Base-by-base conservation (phyloP, 2,113 vertebrate genomes). In the Dromaius novaehollandiae region DNA sequence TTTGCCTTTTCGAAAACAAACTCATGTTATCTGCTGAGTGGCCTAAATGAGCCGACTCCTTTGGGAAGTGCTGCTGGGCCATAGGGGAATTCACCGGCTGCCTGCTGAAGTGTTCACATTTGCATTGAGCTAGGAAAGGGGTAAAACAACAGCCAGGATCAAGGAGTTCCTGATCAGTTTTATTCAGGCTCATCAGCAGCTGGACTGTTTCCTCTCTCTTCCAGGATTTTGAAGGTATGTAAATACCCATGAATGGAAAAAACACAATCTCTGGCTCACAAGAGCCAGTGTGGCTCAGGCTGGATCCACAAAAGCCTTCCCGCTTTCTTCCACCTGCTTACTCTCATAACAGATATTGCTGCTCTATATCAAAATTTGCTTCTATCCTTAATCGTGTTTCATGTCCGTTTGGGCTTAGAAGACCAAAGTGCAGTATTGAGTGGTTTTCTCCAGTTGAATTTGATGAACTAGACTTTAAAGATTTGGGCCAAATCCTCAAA, bases 1-100 rank as follows among this genome's bases (percentile, higher is more conserved):
- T 96, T 95, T 97, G 96, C 94, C 92, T 95, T 83, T 44, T 80
- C 1, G 7, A 88, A 96, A 96, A 96, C 96, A 97, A 96, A 90
- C 95, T 79, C 9, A 0, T 96, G 96, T 96, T 96, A 71, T 95
- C 93, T 95, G 90, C 89, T 0, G 3, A 91, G 89, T 87, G 95
- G 95, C 90, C 96, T 96, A 55, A 95, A 88, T 86, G 97, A 95
- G 82, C 76, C 9, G 15, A 82, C 58, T 90, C 94, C 96, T 70
- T 22, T 4, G 93, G 90, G 96, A 79, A 0, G 19, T 9, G 81
- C 48, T 65, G 89, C 90, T 7, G 26, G 76, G 53, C 71, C 21
- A 1, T 0, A 58, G 12, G 42, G 48, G 63, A 53, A 89, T 65
- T 95, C 82, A 28, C 10, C 0, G 38, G 63, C 34, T 89, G 76